Conservation (phyloP, 2,797 vertebrate species). For the Rhinophrynus dorsalis region DNA sequence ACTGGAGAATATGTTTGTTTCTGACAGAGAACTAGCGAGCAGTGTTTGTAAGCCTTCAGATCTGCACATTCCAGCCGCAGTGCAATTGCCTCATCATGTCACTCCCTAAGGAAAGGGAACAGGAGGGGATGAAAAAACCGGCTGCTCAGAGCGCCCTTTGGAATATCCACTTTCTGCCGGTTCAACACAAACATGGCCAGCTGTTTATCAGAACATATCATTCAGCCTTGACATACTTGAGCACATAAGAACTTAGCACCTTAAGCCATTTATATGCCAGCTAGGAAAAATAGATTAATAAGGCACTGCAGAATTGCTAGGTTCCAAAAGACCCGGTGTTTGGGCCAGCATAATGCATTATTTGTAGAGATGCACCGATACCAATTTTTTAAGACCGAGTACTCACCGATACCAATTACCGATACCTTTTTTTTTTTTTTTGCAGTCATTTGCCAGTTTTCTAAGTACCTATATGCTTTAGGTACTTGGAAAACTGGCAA, state of each 20-base stretch:
- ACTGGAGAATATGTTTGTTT: not conserved
- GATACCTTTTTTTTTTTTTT: too few species aligned
- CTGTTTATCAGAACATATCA: constrained; percentile 29
- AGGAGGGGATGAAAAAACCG: constrained; percentile 7
- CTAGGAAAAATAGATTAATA: too few species aligned
- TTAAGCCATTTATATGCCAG: not conserved
- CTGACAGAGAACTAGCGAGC: not conserved
- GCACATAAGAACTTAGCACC: not conserved
- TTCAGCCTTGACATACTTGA: constrained; percentile 21
- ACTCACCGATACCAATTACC: too few species aligned
- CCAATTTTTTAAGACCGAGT: too few species aligned
- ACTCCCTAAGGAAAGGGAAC: constrained; percentile 13
- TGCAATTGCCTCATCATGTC: not conserved
- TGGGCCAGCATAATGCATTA: too few species aligned
- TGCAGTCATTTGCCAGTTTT: too few species aligned
- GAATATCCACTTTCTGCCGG: constrained; percentile 22
- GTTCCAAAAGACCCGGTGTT: too few species aligned
- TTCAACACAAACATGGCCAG: constrained; percentile 12
- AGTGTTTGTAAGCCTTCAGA: not conserved
- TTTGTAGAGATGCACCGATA: too few species aligned
- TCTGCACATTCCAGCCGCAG: constrained; percentile 17
- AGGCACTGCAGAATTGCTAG: too few species aligned
- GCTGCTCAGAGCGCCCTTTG: constrained; percentile 15
- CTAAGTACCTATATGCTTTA: too few species aligned
- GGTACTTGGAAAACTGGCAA: too few species aligned